Conservation (phyloP, 1,140 invertebrate species). For the Polypedilum vanderplanki region DNA sequence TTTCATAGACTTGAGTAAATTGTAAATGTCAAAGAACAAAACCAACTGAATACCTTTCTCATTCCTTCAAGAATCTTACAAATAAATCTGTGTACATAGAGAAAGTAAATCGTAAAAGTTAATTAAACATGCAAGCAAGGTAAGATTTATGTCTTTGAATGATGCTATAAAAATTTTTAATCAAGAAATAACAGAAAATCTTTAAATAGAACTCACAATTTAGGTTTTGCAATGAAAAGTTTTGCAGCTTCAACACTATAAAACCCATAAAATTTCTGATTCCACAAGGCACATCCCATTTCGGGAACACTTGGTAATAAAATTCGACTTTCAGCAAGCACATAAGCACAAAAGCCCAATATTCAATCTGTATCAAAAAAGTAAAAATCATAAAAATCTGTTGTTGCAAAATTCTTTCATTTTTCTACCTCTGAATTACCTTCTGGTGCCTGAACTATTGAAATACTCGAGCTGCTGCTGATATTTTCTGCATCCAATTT, state of each 20-base stretch:
- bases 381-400: slow-evolving; percentile 1
- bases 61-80: not conserved
- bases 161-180: not conserved
- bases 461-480: not conserved
- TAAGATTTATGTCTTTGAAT: not conserved
- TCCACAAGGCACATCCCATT: not conserved
- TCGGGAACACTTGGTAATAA: slow-evolving; percentile 11
- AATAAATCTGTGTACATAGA: not conserved
- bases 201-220: slow-evolving; percentile 30
- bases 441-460: slow-evolving; percentile 13
- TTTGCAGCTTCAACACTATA: not conserved
- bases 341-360: slow-evolving; percentile 17
- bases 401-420: not conserved
- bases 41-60: not conserved
- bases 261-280: slow-evolving; percentile 28
- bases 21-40: slow-evolving; percentile 23
- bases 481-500: not conserved
- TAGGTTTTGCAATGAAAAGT: slow-evolving; percentile 11
- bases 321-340: slow-evolving; percentile 29
- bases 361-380: slow-evolving; percentile 5
- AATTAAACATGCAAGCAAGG: not conserved
- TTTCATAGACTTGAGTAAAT: not conserved
- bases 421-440: not conserved
- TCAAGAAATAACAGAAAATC: no score
- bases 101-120: slow-evolving; percentile 21